Percentiles rank a stretch among this genome's conserved stretches.
Evolutionary conservation across 1,140 invertebrate species (phyloP).

Genomic region (Cydia strobilella): DNA sequence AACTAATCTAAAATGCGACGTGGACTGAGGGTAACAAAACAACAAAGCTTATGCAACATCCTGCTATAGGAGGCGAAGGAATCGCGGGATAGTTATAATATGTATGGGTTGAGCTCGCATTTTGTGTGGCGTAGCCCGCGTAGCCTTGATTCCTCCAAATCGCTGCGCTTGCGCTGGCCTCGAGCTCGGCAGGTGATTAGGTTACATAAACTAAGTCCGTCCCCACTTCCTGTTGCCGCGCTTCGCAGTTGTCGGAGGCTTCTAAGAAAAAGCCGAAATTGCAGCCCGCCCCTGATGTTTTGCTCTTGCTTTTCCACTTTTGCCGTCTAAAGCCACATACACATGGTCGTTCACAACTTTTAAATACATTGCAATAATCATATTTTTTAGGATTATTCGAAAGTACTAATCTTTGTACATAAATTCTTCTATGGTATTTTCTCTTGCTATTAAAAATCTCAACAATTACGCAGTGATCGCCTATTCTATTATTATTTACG

Average conservation of each 20-base stretch:
- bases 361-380: background rate
- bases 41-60: constrained; percentile 78
- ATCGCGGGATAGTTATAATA: constrained; percentile 69
- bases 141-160: constrained; percentile 76
- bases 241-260: constrained; percentile 75
- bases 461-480: background rate
- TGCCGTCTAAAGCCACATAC: constrained; percentile 49
- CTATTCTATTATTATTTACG: constrained; percentile 1
- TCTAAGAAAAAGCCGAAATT: constrained; percentile 76
- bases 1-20: constrained; percentile 75
- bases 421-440: background rate
- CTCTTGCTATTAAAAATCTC: background rate
- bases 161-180: constrained; percentile 60
- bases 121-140: constrained; percentile 67
- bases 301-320: constrained; percentile 68
- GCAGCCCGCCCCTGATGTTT: constrained; percentile 66
- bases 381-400: background rate
- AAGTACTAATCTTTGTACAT: background rate
- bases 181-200: constrained; percentile 77
- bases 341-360: constrained; percentile 33
- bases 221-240: constrained; percentile 77
- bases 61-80: constrained; percentile 64
- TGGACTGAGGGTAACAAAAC: constrained; percentile 72
- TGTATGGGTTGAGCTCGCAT: constrained; percentile 57
- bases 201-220: constrained; percentile 79